Evolutionary conservation across 30 jellyfish, hydroid and myxozoan species (phyloP), one percentile per base, ranked within the genome.

Genomic region (Cassiopea andromeda): DNA sequence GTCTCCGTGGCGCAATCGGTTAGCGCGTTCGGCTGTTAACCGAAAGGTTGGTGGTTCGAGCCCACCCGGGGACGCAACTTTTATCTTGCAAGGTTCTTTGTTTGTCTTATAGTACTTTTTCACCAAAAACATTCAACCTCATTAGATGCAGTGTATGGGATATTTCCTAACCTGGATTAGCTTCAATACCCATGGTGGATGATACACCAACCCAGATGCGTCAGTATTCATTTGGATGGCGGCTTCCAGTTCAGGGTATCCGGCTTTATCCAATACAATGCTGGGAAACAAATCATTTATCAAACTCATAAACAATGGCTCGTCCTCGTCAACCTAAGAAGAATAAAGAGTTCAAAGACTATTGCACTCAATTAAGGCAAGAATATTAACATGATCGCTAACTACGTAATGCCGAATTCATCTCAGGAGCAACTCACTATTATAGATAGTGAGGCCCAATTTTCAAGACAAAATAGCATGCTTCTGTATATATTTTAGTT

Each of bases 201-300:
- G 99, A 79, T 77, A 91, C 2, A 95, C 90, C 79, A 90, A 58
- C 5, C 97, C 97, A 48, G 85, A 90, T 44, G 95, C 97, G 50
- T 95, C 99, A 5, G 94, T 97, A 49, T 95, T 95, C 72, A 85
- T 77, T 73, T 87, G 99, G 45, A 95, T 95, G 14, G 94, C 94
- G 38, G 96, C 94, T 84, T 95, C 99, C 3, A 95, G 97, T 74
- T 87, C 91, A 15, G 99, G 99, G 72, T 95, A 95, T 44, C 99
- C 99, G 87, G 99, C 99, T 79, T 95, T 95, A 73, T 95, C 99
- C 82, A 95, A 89, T 12, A 90, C 97, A 85, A 95, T 95, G 2
- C 99, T 98, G 91, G 99, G 99, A 73, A 95, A 95, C 85, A 95
- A 76, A 87, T 95, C 99, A 57, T 91, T 91, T 80, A 95, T 95